phyloP scores from a whole-genome alignment of 2,888 invertebrate species.

The Mystacides longicornis region DNA sequence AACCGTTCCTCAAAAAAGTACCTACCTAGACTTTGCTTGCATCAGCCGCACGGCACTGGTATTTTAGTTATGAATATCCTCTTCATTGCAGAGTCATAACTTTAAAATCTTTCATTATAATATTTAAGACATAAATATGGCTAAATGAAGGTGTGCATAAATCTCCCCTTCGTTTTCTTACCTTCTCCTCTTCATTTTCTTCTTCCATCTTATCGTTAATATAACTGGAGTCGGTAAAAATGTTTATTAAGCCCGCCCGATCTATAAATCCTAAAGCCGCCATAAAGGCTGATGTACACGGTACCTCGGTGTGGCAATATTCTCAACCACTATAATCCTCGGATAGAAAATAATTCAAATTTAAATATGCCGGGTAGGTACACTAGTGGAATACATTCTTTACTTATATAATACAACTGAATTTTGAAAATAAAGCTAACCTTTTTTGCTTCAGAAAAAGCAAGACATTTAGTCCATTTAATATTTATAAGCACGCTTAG shows the following conservation, averaged over 20 bases:
- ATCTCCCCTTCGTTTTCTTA: not conserved
- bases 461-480: too few species aligned
- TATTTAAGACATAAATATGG: constrained; percentile 5
- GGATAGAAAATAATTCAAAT: constrained; percentile 12
- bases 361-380: not conserved
- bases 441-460: too few species aligned
- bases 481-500: too few species aligned
- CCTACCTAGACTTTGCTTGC: too few species aligned
- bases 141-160: not conserved
- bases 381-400: too few species aligned
- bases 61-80: too few species aligned
- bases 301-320: not conserved
- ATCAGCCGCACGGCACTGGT: too few species aligned
- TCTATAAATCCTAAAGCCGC: constrained; percentile 2
- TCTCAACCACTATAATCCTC: constrained; percentile 10
- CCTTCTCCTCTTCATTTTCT: not conserved
- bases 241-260: constrained; percentile 11
- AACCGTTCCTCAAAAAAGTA: too few species aligned
- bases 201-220: not conserved
- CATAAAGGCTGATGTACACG: not conserved
- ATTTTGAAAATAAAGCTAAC: too few species aligned
- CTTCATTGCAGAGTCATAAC: too few species aligned
- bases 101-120: not conserved
- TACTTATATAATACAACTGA: too few species aligned
- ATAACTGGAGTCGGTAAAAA: not conserved